Evolutionary conservation across 2,888 invertebrate genomes (phyloP), one percentile per base, ranked within the genome.

Genomic region (Tachystola acroxantha): DNA sequence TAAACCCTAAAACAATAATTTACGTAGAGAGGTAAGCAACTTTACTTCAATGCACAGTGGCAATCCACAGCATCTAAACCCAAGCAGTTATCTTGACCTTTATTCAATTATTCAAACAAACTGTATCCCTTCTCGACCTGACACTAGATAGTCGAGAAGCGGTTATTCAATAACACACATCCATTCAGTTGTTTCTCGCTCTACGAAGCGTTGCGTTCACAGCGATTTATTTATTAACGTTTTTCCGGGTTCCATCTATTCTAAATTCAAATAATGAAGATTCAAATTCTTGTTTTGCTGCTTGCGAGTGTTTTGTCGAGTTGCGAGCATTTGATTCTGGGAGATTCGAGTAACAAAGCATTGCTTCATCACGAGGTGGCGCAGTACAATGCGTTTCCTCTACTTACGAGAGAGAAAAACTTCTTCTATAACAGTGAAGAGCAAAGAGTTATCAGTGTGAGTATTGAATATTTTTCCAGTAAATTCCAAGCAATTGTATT

Each of bases 301-400:
- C 10, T 54, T 0, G 36, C 60, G 11, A 38, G 52, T 20, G 41
- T 45, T n/a, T 27, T 46, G 1, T 35, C 43, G 2, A 43, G 40
- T 22, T 55, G 68, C 37, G 53, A 70, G 13, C 53, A 72, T 51
- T 53, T 75, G 12, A 56, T 65, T 36, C 13, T 64, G 9, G 74
- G 75, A 1, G 57, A 69, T 42, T 43, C 55, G 2, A 57, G 47
- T 26, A 53, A 54, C 20, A 60, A 44, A 12, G 37, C 47, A 3
- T 36, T 72, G 37, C 45, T 76, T 10, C 49, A 64, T 44, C 64
- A 69, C 7, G 54, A 53, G 2, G 40, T 43, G 10, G 53, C 52
- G 0, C 41, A 62, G 7, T 70, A 60, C 32, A 12, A 46, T 2
- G 54, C 56, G 0, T 59, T 70, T 11, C 74, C 71, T 1, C 63